phyloP scores from a whole-genome alignment of 2,888 invertebrate genomes.

The Petrolisthes cinctipes region DNA sequence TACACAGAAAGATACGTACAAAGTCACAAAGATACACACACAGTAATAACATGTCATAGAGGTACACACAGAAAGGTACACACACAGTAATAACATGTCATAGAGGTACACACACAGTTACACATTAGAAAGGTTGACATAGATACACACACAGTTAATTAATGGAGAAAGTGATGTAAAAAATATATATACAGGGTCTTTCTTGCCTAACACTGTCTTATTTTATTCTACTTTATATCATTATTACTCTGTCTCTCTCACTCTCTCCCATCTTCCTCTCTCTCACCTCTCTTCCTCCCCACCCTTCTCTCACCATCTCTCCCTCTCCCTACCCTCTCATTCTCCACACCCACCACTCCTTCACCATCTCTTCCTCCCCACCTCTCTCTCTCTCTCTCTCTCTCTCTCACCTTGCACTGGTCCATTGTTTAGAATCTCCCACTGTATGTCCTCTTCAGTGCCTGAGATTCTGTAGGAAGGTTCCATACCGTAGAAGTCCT shows the following conservation, averaged over 20 bases:
- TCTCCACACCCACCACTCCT: too few relatives aligned
- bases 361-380: not conserved
- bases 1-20: slow-evolving; percentile 75
- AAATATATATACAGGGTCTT: too few relatives aligned
- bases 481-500: slow-evolving; percentile 67
- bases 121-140: not conserved
- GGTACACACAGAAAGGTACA: not conserved
- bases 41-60: not conserved
- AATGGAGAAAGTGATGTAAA: too few relatives aligned
- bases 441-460: slow-evolving; percentile 84
- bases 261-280: not conserved
- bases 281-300: not conserved
- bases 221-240: too few relatives aligned
- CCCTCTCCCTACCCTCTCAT: not conserved
- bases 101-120: not conserved
- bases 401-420: slow-evolving; percentile 84
- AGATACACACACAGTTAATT: too few relatives aligned
- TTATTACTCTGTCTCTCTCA: not conserved
- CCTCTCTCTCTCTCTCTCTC: not conserved
- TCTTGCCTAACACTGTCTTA: too few relatives aligned
- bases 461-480: slow-evolving; percentile 81
- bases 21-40: not conserved
- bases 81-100: not conserved
- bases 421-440: slow-evolving; percentile 89
- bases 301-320: too few relatives aligned